A percentile compares a stretch with the other conserved stretches of the same genome.
phyloP scores from a whole-genome alignment of 2,797 vertebrate genomes.

The Amblyraja radiata region DNA sequence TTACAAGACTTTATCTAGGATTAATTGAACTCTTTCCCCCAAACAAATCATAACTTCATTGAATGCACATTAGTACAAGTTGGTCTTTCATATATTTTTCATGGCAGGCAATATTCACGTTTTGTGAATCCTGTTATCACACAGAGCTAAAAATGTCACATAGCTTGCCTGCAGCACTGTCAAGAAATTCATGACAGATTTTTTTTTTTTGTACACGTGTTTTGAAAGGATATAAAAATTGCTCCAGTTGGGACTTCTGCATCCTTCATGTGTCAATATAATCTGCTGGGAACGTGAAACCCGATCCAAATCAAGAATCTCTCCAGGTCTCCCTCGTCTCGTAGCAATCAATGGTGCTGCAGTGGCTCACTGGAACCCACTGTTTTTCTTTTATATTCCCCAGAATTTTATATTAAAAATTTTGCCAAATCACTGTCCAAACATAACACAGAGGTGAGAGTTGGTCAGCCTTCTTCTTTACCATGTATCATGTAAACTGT shows the following conservation, averaged over 20 bases:
- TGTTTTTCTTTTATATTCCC: not conserved
- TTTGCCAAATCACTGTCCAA: not conserved
- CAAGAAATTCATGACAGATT: not conserved
- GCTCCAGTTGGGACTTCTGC: not conserved
- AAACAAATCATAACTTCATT: not conserved
- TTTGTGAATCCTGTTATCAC: slow-evolving; percentile 24
- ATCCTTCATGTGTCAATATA: slow-evolving; percentile 18
- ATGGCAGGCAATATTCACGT: not conserved
- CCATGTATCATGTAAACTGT: not conserved
- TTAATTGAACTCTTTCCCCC: not conserved
- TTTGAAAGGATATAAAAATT: slow-evolving; percentile 20
- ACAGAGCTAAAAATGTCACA: not conserved
- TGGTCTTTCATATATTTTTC: slow-evolving; percentile 8
- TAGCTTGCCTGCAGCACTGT: not conserved
- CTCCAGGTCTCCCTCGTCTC: not conserved
- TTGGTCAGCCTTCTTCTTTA: not conserved
- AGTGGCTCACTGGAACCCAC: not conserved
- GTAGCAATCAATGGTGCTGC: not conserved
- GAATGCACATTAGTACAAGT: not conserved
- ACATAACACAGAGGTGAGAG: not conserved
- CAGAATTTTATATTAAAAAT: not conserved
- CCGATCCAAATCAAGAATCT: not conserved
- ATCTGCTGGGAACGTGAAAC: not conserved
- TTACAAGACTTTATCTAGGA: not conserved
- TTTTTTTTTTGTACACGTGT: not conserved